Conservation (phyloP, 2,113 vertebrate genomes). For the Monopterus albus region DNA sequence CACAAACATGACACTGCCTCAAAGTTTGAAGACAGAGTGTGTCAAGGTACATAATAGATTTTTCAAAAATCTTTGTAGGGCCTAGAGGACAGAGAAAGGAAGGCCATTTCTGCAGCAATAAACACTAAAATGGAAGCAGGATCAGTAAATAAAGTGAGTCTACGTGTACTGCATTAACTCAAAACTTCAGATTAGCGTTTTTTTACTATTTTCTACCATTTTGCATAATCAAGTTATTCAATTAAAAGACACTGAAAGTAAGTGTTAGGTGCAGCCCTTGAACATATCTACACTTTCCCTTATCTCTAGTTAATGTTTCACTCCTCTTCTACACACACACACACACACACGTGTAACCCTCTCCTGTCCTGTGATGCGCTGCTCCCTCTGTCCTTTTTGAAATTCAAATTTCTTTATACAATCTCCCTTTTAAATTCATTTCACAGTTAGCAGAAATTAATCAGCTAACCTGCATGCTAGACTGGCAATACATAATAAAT, state of each 20-base stretch:
- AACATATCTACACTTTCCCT: neutral
- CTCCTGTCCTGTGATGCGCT: constrained; percentile 14
- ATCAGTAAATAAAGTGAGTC: constrained; percentile 1
- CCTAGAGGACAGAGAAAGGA: neutral
- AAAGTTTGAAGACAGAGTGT: neutral
- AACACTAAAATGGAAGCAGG: too few species aligned
- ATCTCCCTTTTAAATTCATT: constrained; percentile 63
- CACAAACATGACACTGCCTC: neutral
- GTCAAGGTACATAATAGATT: neutral
- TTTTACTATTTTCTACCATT: neutral
- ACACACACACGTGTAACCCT: constrained; percentile 47
- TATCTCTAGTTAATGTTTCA: constrained; percentile 15
- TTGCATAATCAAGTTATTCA: neutral
- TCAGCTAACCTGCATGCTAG: constrained; percentile 66
- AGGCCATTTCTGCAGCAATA: neutral
- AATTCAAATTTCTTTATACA: constrained; percentile 58
- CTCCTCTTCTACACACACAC: constrained; percentile 11
- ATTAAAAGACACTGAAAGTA: neutral
- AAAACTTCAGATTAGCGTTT: too few species aligned
- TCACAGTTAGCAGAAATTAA: constrained; percentile 75
- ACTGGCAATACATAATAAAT: constrained; percentile 62
- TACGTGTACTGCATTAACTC: neutral
- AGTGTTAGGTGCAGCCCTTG: neutral
- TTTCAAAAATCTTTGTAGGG: neutral
- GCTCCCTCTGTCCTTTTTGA: constrained; percentile 48